Evolutionary conservation across 2,888 invertebrate genomes (phyloP), one percentile per base, ranked within the genome.

Genomic region (Hermodice carunculata): DNA sequence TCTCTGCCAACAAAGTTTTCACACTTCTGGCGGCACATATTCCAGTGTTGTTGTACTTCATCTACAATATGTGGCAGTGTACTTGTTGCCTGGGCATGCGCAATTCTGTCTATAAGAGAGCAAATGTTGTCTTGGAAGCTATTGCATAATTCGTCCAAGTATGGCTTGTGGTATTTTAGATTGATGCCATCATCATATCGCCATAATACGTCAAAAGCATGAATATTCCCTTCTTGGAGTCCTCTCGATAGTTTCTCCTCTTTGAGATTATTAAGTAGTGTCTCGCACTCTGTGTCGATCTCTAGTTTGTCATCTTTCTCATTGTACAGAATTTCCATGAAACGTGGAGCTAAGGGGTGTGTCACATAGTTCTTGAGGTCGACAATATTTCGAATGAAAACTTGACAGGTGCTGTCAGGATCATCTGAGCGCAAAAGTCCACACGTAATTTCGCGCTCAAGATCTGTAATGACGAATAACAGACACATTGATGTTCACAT

Each of bases 341-440:
- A 84, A 4, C 71, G 74, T n/a, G 46, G 26, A 11, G 69, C 66
- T 5, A 46, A 26, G 0, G 66, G 59, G 44, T 79, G 74, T 11
- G 73, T 71, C 0, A 81, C 70, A 70, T 83, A 83, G 70, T 85
- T 84, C 52, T 81, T 80, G 22, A 85, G 72, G 63, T 85, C 85
- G 26, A 79, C 77, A 37, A 85, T 84, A 48, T 77, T 76, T 49
- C 85, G 69, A 14, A 74, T 65, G 37, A 84, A 67, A 4, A 80
- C 71, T 4, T 82, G 64, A 61, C 80, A 81, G 22, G 70, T 67
- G 24, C 66, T 69, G 3, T 70, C 61, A 8, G 80, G 80, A 44
- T 71, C 59, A 11, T 69, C 69, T 5, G 74, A 67, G 46, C 71
- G 68, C 40, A 77, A 75, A 3, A 79, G 70, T 6, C 82, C 83